Conservation (phyloP, 1,140 invertebrate genomes). For the Bombus breviceps region DNA sequence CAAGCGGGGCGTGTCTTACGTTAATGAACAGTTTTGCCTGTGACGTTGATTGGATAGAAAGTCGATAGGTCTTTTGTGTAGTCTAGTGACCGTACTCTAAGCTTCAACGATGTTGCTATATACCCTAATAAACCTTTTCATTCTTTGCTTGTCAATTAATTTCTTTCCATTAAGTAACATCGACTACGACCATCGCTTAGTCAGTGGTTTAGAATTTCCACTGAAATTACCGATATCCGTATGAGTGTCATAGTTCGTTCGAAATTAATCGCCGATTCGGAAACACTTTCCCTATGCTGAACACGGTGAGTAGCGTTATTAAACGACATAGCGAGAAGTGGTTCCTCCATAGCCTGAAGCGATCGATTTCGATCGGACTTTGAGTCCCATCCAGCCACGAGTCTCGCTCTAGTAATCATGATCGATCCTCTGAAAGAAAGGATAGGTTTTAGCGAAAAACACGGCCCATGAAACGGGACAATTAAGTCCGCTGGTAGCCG, state of each 20-base stretch:
- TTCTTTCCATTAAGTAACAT: background rate
- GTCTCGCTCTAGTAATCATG: background rate
- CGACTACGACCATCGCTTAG: background rate
- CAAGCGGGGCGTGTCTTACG: slow-evolving; percentile 45
- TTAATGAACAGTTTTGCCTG: slow-evolving; percentile 51
- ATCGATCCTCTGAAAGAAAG: background rate
- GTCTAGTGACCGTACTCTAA: background rate
- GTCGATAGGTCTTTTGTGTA: slow-evolving; percentile 23
- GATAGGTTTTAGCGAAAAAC: background rate
- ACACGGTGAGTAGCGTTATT: background rate
- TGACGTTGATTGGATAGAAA: slow-evolving; percentile 48
- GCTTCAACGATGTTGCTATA: too few species aligned
- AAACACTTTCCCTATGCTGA: too few species aligned
- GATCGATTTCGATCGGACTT: background rate
- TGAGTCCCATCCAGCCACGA: background rate
- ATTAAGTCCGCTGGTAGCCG: background rate
- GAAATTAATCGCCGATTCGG: background rate
- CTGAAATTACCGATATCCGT: background rate
- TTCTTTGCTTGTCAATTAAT: slow-evolving; percentile 4
- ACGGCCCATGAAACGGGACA: background rate
- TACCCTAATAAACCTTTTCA: background rate
- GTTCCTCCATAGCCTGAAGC: background rate
- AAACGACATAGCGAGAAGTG: background rate
- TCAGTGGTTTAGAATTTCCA: background rate
- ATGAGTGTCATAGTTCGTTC: background rate